phyloP scores from a whole-genome alignment of 2,113 vertebrate species.

The Melanerpes formicivorus region DNA sequence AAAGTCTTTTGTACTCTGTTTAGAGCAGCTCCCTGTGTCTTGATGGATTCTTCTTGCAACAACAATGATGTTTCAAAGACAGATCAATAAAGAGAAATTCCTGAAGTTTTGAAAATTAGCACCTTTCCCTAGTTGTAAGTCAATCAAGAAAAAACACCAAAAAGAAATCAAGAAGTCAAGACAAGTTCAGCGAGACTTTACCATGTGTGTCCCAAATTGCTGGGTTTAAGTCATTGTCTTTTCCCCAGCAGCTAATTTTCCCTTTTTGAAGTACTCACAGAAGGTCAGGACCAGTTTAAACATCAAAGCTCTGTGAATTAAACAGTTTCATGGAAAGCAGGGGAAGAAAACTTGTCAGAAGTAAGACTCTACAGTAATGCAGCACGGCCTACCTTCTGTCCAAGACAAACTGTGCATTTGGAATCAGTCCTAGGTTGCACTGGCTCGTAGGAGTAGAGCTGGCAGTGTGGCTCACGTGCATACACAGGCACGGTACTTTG shows the following conservation, averaged over 20 bases:
- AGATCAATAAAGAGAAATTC: slow-evolving; percentile 61
- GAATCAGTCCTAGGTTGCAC: slow-evolving; percentile 65
- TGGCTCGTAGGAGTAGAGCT: background rate
- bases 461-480: background rate
- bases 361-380: slow-evolving; percentile 73
- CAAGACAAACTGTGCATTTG: slow-evolving; percentile 56
- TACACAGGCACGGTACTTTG: background rate
- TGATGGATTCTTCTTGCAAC: slow-evolving; percentile 42
- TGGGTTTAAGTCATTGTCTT: slow-evolving; percentile 79
- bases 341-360: slow-evolving; percentile 77
- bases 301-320: slow-evolving; percentile 89
- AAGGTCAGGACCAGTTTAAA: slow-evolving; percentile 85
- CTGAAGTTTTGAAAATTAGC: slow-evolving; percentile 61
- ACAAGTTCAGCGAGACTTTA: slow-evolving; percentile 63
- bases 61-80: slow-evolving; percentile 54
- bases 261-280: slow-evolving; percentile 81
- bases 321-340: slow-evolving; percentile 81
- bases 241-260: slow-evolving; percentile 85
- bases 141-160: slow-evolving; percentile 6
- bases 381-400: slow-evolving; percentile 71
- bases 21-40: slow-evolving; percentile 34
- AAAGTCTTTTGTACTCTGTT: slow-evolving; percentile 43
- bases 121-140: slow-evolving; percentile 61
- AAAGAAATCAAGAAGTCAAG: slow-evolving; percentile 61
- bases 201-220: slow-evolving; percentile 71